These are phyloP conservation scores for Drosophila anceps DNA, from an alignment of 2,888 invertebrate species.

Conservation along the genomic window DNA sequence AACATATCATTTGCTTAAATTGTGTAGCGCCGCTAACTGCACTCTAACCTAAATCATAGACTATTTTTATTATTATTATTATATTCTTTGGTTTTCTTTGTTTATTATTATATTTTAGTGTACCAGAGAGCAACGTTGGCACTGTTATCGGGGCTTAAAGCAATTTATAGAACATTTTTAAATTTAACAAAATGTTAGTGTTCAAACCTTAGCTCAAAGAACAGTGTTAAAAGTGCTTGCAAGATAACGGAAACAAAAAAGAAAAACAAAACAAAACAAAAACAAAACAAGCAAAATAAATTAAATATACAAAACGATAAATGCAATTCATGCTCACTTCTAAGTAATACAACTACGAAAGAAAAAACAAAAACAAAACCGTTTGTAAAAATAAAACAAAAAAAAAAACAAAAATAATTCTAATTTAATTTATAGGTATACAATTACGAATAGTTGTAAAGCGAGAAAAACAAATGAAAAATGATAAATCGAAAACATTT, in stretches of 20 bases:
- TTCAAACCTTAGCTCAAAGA: constrained; percentile 76
- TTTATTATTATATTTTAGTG: constrained; percentile 18
- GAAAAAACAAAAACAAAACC: constrained; percentile 17
- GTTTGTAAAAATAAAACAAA: constrained; percentile 49
- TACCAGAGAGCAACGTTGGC: constrained; percentile 51
- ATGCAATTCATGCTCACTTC: constrained; percentile 68
- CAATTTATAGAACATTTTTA: constrained; percentile 76
- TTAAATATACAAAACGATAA: constrained; percentile 38
- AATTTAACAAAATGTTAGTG: constrained; percentile 72
- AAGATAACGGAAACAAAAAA: constrained; percentile 22
- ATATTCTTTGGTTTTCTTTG: constrained; percentile 30
- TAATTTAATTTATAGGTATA: constrained; percentile 76
- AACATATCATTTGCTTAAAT: constrained; percentile 73
- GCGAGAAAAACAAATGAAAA: constrained; percentile 38
- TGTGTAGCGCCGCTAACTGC: constrained; percentile 33
- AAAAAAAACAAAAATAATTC: constrained; percentile 47
- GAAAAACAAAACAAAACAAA: constrained; percentile 21
- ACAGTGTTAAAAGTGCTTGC: constrained; percentile 69
- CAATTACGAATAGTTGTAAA: constrained; percentile 72
- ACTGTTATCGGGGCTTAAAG: constrained; percentile 61
- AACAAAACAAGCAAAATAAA: constrained; percentile 19
- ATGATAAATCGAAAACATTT: no score
- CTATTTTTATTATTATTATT: constrained; percentile 3
- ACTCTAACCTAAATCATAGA: constrained; percentile 50
- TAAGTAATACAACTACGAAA: constrained; percentile 48